Evolutionary conservation across 2,797 vertebrate genomes (phyloP).

Genomic region (Microctenopoma steveboyesi): DNA sequence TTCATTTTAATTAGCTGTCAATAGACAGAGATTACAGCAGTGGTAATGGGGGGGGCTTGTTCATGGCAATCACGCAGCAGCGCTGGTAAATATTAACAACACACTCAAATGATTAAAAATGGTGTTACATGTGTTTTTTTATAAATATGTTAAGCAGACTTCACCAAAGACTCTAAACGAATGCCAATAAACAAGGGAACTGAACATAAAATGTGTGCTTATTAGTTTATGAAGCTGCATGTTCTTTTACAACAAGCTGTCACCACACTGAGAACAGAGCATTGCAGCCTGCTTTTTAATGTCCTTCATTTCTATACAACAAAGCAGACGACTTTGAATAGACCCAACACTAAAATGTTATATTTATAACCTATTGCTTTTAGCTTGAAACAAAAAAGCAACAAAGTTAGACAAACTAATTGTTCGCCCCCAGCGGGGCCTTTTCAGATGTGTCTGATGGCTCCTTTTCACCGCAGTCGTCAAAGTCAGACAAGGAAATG

Average conservation of each 20-base stretch:
- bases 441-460: constrained; percentile 16
- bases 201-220: not conserved
- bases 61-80: constrained; percentile 7
- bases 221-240: not conserved
- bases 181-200: not conserved
- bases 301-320: not conserved
- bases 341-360: not conserved
- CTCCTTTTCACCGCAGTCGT: constrained; percentile 36
- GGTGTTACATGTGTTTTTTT: not conserved
- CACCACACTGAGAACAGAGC: too few relatives aligned
- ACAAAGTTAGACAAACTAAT: constrained; percentile 25
- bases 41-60: constrained; percentile 21
- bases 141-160: not conserved
- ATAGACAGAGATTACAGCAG: constrained; percentile 23
- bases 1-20: constrained; percentile 59
- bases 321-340: not conserved
- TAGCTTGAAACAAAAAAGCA: constrained; percentile 15
- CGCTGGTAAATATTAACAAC: constrained; percentile 21
- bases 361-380: constrained; percentile 8
- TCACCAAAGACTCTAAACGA: not conserved
- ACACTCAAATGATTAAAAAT: not conserved
- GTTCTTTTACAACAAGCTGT: constrained; percentile 9
- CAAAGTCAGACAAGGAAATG: constrained; percentile 50
- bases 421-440: constrained; percentile 18
- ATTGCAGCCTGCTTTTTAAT: not conserved